Evolutionary conservation across 2,113 vertebrate genomes (phyloP).

Genomic region (Sturnira hondurensis): DNA sequence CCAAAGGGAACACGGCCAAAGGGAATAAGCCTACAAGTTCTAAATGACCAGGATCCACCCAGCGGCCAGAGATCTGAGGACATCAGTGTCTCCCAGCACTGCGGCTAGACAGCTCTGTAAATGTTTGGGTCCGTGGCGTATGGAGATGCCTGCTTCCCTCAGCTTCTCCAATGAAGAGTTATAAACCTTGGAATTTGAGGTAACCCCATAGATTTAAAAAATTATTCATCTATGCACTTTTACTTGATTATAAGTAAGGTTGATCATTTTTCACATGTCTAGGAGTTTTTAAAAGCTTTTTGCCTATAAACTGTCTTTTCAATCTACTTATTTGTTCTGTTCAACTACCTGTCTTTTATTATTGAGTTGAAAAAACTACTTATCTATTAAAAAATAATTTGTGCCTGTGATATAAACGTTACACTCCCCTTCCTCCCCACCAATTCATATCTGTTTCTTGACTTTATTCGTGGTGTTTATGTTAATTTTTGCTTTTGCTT

Average conservation of each 20-base stretch:
- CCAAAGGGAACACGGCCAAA: background rate
- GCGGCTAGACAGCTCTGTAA: background rate
- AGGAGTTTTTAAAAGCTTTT: background rate
- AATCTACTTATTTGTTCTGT: background rate
- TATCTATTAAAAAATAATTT: background rate
- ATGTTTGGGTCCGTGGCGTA: background rate
- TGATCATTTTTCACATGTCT: background rate
- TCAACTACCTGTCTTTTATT: background rate
- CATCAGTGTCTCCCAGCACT: no score
- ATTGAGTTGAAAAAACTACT: background rate
- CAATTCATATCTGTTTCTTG: background rate
- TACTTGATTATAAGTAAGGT: background rate
- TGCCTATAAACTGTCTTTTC: background rate
- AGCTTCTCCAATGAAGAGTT: background rate
- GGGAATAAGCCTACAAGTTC: background rate
- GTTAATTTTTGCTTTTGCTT: background rate
- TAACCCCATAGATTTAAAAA: background rate
- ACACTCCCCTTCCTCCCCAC: background rate
- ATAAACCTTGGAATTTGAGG: background rate
- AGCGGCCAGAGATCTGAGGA: no score
- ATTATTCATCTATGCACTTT: background rate
- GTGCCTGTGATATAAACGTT: background rate
- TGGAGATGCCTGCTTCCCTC: background rate
- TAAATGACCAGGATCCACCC: background rate
- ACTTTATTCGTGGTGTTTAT: background rate